These are phyloP conservation scores for Scaptomyza flava DNA, from an alignment of 2,888 invertebrate species.

Conservation along the genomic window DNA sequence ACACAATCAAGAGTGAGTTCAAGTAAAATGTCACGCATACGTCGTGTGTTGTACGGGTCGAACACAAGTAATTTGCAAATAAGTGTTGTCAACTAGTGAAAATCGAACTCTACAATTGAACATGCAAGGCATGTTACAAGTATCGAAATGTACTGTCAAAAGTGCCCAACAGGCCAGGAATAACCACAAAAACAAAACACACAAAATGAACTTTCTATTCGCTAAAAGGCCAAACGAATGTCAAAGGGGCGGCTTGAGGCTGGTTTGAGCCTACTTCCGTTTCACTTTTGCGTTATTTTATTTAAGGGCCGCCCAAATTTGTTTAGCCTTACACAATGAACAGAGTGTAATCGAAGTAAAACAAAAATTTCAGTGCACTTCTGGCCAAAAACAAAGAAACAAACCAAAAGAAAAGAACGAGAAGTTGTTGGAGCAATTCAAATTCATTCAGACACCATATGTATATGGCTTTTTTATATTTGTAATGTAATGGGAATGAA, in stretches of 20 bases:
- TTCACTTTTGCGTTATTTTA: slow-evolving; percentile 47
- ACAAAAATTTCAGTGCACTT: slow-evolving; percentile 48
- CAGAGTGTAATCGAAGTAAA: slow-evolving; percentile 17
- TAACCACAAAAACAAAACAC: slow-evolving; percentile 45
- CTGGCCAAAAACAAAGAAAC: slow-evolving; percentile 8
- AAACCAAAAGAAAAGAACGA: neutral
- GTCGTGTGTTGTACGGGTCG: slow-evolving; percentile 35
- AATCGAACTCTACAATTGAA: slow-evolving; percentile 62
- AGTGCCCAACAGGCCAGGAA: slow-evolving; percentile 31
- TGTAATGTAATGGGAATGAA: slow-evolving; percentile 3
- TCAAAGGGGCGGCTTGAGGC: slow-evolving; percentile 5
- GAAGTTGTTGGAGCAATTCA: slow-evolving; percentile 5
- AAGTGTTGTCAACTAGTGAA: slow-evolving; percentile 67
- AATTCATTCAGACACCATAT: neutral
- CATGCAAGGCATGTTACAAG: slow-evolving; percentile 66
- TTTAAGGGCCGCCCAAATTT: slow-evolving; percentile 41
- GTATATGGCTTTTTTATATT: neutral
- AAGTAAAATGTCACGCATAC: slow-evolving; percentile 32
- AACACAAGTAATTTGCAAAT: slow-evolving; percentile 71
- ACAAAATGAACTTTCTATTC: slow-evolving; percentile 54
- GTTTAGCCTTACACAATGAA: slow-evolving; percentile 32
- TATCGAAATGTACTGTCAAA: slow-evolving; percentile 61
- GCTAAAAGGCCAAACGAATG: slow-evolving; percentile 24
- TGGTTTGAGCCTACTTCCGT: slow-evolving; percentile 24
- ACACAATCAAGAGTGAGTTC: slow-evolving; percentile 11